Evolutionary conservation across 2,797 vertebrate genomes (phyloP).

Genomic region (Halcyon leucocephala): DNA sequence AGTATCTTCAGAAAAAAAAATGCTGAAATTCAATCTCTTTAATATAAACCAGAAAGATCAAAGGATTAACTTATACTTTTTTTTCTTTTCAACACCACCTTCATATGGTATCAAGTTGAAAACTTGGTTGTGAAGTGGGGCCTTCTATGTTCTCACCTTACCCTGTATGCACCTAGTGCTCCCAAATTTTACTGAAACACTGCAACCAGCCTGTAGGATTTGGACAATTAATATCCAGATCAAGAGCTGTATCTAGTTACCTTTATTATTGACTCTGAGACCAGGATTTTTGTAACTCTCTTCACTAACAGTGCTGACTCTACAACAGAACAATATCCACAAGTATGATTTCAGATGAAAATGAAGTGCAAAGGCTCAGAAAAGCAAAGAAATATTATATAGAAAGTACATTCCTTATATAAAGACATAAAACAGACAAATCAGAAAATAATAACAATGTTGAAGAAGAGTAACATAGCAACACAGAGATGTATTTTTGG

Average conservation of each 20-base stretch:
- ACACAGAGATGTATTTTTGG: not conserved
- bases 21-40: not conserved
- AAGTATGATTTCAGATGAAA: not conserved
- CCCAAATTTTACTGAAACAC: not conserved
- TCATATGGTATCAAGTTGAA: not conserved
- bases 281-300: not conserved
- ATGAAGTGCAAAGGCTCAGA: not conserved
- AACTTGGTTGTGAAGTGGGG: not conserved
- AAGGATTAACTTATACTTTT: not conserved
- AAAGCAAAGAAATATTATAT: not conserved
- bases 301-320: not conserved
- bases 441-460: not conserved
- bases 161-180: not conserved
- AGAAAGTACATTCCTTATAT: not conserved
- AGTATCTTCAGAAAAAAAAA: not conserved
- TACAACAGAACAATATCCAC: not conserved
- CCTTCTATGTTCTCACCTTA: not conserved
- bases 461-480: not conserved
- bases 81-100: not conserved
- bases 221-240: not conserved
- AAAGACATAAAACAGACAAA: not conserved
- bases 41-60: not conserved
- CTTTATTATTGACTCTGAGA: not conserved
- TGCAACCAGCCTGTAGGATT: not conserved
- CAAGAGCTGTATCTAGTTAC: not conserved